Evolutionary conservation across 2,888 invertebrate species (phyloP).

Genomic region (Antitype chi): DNA sequence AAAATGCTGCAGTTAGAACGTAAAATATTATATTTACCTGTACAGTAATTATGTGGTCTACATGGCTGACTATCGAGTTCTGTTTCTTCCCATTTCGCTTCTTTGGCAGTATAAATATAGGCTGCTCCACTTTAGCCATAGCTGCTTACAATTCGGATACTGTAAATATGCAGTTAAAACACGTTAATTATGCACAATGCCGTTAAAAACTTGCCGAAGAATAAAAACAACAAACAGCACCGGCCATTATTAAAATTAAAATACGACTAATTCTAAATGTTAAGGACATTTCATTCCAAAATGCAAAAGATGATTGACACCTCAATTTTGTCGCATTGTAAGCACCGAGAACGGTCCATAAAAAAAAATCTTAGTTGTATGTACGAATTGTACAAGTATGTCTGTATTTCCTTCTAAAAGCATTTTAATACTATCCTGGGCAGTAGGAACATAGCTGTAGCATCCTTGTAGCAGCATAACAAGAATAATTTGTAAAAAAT

Average conservation of each 20-base stretch:
- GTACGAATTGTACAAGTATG: too few relatives aligned
- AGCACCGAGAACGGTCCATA: not conserved
- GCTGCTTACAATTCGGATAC: conserved; percentile 21
- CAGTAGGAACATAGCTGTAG: not conserved
- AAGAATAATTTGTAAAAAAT: not conserved
- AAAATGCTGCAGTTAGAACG: conserved; percentile 20
- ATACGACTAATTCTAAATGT: conserved; percentile 41
- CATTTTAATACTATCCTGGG: not conserved
- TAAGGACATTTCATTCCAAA: not conserved
- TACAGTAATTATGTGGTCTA: conserved; percentile 91
- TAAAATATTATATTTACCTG: conserved; percentile 82
- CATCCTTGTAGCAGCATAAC: not conserved
- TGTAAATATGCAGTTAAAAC: conserved; percentile 14
- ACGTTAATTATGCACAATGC: conserved; percentile 28
- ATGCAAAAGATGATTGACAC: not conserved
- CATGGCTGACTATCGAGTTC: conserved; percentile 89
- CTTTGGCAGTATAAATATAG: conserved; percentile 91
- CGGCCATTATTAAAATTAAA: conserved; percentile 57
- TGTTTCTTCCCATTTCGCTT: conserved; percentile 90
- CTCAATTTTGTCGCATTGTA: conserved; percentile 42
- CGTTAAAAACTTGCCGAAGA: conserved; percentile 39
- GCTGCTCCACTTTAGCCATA: conserved; percentile 88
- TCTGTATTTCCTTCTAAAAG: not conserved
- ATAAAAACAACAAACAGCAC: conserved; percentile 61
- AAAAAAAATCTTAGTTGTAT: too few relatives aligned